Evolutionary conservation across 2,113 vertebrate species (phyloP).

Genomic region (Isichthys henryi): DNA sequence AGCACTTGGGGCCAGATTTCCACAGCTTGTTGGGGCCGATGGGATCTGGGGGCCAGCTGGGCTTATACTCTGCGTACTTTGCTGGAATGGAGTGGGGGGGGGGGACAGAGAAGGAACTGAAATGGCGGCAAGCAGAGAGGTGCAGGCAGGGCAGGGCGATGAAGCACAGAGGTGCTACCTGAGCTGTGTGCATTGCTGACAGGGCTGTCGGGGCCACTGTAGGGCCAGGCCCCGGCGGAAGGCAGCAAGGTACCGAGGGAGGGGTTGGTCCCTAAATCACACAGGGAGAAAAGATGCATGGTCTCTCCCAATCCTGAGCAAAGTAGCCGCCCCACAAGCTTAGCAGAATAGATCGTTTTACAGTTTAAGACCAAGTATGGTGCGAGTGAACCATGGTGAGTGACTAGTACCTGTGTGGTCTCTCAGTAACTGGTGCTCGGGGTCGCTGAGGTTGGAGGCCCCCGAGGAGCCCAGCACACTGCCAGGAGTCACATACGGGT

Average conservation of each 20-base stretch:
- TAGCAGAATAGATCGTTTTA: not conserved
- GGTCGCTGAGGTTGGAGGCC: conserved; percentile 91
- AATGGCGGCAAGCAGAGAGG: not conserved
- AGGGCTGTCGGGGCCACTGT: conserved; percentile 99
- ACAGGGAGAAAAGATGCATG: not conserved
- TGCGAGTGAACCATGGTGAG: not conserved
- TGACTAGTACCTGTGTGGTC: conserved; percentile 80
- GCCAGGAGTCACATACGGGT: conserved; percentile 96
- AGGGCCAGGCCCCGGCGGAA: conserved; percentile 99
- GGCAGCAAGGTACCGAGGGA: conserved; percentile 99
- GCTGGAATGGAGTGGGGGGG: conserved; percentile 47
- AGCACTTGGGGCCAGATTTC: conserved; percentile 93
- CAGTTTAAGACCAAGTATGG: not conserved
- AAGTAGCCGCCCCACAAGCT: not conserved
- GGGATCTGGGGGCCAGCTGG: conserved; percentile 96
- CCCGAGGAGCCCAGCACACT: conserved; percentile 88
- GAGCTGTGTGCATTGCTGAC: conserved; percentile 97
- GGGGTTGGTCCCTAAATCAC: conserved; percentile 84
- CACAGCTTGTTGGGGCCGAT: conserved; percentile 98
- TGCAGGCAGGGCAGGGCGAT: not conserved
- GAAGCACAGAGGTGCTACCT: conserved; percentile 59
- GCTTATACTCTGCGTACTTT: conserved; percentile 97
- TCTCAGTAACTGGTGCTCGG: conserved; percentile 97
- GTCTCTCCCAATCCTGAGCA: not conserved
- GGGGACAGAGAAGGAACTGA: not conserved